Conservation (phyloP, 2,797 vertebrate species). For the Macrochelys suwanniensis region DNA sequence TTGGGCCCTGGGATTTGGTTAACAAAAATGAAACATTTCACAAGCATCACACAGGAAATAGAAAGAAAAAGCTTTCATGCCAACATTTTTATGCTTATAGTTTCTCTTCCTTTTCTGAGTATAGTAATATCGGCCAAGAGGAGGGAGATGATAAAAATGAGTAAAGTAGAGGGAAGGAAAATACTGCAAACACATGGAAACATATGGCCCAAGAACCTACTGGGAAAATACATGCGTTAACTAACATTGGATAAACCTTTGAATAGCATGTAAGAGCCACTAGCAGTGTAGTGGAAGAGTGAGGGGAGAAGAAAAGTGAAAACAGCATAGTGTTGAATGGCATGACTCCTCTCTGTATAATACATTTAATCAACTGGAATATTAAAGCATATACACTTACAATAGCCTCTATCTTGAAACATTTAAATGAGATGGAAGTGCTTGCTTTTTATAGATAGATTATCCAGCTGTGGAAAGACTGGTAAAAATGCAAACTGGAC, state of each 20-base stretch:
- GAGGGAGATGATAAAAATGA: constrained; percentile 22
- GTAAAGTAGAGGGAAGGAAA: constrained; percentile 39
- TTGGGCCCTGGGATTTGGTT: background rate
- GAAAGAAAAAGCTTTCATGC: constrained; percentile 6
- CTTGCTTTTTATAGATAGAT: background rate
- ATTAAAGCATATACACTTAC: background rate
- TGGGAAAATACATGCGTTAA: background rate
- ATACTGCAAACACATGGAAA: constrained; percentile 16
- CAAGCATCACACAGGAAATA: background rate
- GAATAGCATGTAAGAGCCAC: background rate
- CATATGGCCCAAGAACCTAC: background rate
- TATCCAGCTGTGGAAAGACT: background rate
- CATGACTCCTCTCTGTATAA: background rate
- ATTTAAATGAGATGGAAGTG: background rate
- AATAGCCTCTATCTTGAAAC: background rate
- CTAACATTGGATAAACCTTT: background rate
- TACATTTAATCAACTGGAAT: fast-evolving
- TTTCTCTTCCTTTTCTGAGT: background rate
- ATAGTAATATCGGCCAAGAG: background rate
- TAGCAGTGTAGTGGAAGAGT: background rate
- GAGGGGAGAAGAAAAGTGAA: background rate
- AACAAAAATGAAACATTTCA: constrained; percentile 5
- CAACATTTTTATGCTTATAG: background rate
- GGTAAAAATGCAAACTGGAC: background rate
- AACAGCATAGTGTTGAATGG: background rate